Evolutionary conservation across 2,888 invertebrate species (phyloP), one percentile per base, ranked within the genome.

Genomic region (Teleiodes luculella): DNA sequence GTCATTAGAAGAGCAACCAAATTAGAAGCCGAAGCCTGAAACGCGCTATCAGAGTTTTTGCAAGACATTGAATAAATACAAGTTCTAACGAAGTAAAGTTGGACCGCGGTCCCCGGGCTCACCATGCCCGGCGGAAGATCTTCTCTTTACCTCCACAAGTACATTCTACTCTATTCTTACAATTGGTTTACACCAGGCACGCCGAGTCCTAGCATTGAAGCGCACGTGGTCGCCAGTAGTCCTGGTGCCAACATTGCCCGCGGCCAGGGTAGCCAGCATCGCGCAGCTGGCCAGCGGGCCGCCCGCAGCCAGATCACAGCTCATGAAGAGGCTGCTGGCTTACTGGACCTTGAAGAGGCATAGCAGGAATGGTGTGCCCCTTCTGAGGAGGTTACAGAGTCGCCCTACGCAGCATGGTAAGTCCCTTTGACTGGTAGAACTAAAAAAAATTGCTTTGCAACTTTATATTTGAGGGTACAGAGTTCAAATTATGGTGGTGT

Each of bases 271-370:
- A 45, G 94, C 96, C 53, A 96, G 97, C 80, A 97, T 98, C 58
- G 95, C 96, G 0, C 91, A 92, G 10, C 79, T 96, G 70, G 95
- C 97, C 6, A 92, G 91, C 1, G 87, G 86, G 0, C 76, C 84
- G 0, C 76, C 82, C 0, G 92, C 94, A 18, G 95, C 96, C 68
- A 93, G 95, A 59, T 94, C 95, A 20, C 94, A 95, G 65, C 95
- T 99, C 67, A 94, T 98, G 68, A 95, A 96, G 74, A 91, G 97
- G 2, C 89, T 99, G 11, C 94, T 98, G 53, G 96, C 97, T 0
- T 99, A 98, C 76, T 99, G 99, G 99, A 98, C 97, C 3, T 86
- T 99, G 41, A 99, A 99, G 80, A 88, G 99, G 1, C 97, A 98
- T 74, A 95, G 95, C 59, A 89, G 99, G 49, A 98, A 98, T 74